Conservation (phyloP, 1,140 invertebrate species). For the Drosophila elegans region DNA sequence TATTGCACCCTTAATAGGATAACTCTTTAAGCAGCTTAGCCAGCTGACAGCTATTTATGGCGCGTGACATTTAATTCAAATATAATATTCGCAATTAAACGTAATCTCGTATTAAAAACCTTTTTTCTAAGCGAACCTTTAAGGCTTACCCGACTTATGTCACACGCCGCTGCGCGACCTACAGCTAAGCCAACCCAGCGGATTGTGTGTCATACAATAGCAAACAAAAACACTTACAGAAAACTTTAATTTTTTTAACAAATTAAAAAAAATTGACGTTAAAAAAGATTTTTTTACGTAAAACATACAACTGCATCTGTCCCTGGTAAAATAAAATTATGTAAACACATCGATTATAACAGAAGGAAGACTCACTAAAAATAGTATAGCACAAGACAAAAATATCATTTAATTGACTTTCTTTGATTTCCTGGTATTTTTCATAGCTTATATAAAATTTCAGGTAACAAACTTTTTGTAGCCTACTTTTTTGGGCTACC, state of each 20-base stretch:
- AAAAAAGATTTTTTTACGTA: too few relatives aligned
- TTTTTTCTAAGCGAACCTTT: constrained; percentile 25
- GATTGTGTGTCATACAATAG: constrained; percentile 8
- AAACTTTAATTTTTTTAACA: too few relatives aligned
- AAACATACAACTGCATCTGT: too few relatives aligned
- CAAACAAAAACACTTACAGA: neutral
- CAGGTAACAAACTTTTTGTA: neutral
- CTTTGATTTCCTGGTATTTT: neutral
- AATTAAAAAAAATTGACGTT: too few relatives aligned
- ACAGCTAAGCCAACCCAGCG: neutral
- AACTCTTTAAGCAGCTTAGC: constrained; percentile 30
- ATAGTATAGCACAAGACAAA: too few relatives aligned
- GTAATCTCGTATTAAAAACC: constrained; percentile 41
- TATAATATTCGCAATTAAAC: constrained; percentile 51
- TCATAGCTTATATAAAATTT: too few relatives aligned
- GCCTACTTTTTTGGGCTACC: neutral
- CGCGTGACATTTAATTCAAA: constrained; percentile 45
- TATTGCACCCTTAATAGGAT: neutral
- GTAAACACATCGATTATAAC: too few relatives aligned
- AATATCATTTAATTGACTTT: neutral
- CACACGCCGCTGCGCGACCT: constrained; percentile 9
- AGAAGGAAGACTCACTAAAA: too few relatives aligned
- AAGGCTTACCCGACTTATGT: constrained; percentile 29
- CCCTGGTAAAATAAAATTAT: too few relatives aligned
- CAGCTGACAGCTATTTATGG: constrained; percentile 31